These are phyloP conservation scores for Coelopa pilipes DNA, from an alignment of 2,888 invertebrate genomes.

Conservation along the genomic window DNA sequence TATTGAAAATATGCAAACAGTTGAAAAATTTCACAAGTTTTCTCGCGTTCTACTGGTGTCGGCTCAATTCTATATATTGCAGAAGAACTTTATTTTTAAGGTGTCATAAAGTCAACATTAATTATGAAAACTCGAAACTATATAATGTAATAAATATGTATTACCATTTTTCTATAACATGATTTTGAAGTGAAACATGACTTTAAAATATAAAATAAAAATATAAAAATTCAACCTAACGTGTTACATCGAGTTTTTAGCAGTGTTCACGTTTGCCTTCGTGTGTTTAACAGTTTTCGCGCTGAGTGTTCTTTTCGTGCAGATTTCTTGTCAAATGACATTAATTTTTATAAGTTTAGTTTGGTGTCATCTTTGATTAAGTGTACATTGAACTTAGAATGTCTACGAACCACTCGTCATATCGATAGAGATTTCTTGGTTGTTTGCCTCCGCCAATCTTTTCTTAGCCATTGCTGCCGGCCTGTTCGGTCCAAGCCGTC, in stretches of 20 bases:
- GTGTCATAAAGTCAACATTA: no score
- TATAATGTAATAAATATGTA: background rate
- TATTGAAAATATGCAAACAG: background rate
- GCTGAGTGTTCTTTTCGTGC: background rate
- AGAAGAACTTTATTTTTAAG: no score
- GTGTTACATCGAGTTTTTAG: background rate
- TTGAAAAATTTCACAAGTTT: background rate
- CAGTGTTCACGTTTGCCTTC: background rate
- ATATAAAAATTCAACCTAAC: background rate
- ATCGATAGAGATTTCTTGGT: background rate
- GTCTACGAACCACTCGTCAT: background rate
- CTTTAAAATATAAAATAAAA: no score
- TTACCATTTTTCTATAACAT: background rate
- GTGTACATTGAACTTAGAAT: slow-evolving; percentile 53
- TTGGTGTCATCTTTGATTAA: slow-evolving; percentile 50
- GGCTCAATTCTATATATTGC: background rate
- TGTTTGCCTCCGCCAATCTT: background rate
- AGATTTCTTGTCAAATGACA: no score
- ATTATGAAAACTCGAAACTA: background rate
- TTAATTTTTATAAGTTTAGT: background rate
- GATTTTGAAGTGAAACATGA: slow-evolving; percentile 1
- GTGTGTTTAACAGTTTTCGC: background rate
- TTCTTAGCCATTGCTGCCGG: background rate
- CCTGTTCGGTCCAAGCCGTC: background rate
- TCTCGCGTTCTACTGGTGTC: background rate